These are phyloP conservation scores for Sphenodon punctatus DNA, from an alignment of 2,797 vertebrate species.

Conservation along the genomic window DNA sequence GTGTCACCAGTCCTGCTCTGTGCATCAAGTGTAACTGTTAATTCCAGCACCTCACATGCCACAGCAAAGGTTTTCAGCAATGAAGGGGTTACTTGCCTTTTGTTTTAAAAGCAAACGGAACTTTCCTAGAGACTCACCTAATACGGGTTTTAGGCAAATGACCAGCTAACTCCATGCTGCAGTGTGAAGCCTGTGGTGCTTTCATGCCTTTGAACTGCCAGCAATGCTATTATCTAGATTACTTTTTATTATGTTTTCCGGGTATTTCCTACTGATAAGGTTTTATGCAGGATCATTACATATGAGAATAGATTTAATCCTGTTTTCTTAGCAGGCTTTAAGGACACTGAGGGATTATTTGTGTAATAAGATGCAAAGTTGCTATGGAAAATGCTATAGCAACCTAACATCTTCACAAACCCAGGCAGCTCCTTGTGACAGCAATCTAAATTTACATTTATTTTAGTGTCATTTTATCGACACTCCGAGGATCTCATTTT, in stretches of 20 bases:
- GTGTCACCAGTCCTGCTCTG: not conserved
- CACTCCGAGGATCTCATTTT: constrained; percentile 77
- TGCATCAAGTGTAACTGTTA: not conserved
- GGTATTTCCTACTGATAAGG: constrained; percentile 73
- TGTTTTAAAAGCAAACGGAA: constrained; percentile 7
- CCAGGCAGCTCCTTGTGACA: constrained; percentile 81
- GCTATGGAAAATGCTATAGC: constrained; percentile 82
- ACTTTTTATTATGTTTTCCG: constrained; percentile 69
- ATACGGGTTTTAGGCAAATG: not conserved
- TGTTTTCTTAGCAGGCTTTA: constrained; percentile 77
- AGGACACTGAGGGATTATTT: constrained; percentile 80
- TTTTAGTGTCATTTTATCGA: constrained; percentile 81
- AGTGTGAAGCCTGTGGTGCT: not conserved
- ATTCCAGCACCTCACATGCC: too few relatives aligned
- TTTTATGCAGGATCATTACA: constrained; percentile 76
- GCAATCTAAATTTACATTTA: constrained; percentile 83
- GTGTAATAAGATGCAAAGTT: constrained; percentile 83
- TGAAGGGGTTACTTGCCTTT: constrained; percentile 1
- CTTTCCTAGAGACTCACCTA: constrained; percentile 30
- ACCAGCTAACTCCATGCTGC: constrained; percentile 24
- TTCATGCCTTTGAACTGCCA: constrained; percentile 40
- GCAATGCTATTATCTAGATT: constrained; percentile 69
- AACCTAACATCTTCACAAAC: constrained; percentile 80
- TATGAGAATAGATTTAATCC: constrained; percentile 77
- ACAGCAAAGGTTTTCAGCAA: not conserved